A percentile compares a stretch with the other conserved stretches of the same genome.
phyloP scores from a whole-genome alignment of 2,797 vertebrate species.

The Apodemus agrarius region DNA sequence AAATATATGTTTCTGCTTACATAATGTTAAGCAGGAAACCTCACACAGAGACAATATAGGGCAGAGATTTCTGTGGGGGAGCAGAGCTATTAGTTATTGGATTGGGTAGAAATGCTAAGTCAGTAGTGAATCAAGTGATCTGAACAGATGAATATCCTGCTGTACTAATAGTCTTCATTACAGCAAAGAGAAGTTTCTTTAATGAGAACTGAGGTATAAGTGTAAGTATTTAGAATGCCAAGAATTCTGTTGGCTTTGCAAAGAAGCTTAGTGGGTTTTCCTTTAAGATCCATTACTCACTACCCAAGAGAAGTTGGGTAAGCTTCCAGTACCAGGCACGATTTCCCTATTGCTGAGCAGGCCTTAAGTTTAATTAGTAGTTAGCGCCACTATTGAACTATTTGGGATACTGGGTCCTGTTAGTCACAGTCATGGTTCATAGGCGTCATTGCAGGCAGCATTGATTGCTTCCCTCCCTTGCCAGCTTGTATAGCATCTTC shows the following conservation, averaged over 20 bases:
- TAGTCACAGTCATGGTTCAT: neutral
- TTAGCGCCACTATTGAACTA: neutral
- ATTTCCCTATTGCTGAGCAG: neutral
- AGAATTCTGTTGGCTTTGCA: neutral
- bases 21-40: neutral
- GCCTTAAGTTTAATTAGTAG: neutral
- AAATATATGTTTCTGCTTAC: neutral
- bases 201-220: neutral
- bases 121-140: neutral
- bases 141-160: neutral
- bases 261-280: neutral
- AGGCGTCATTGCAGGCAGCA: neutral
- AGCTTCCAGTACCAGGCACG: neutral
- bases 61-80: neutral
- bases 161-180: neutral
- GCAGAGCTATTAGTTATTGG: neutral
- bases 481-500: neutral
- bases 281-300: neutral
- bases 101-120: neutral
- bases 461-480: neutral
- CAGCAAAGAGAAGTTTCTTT: neutral
- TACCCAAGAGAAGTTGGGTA: neutral
- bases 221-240: neutral
- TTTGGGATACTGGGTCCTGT: neutral
- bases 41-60: neutral